phyloP scores from a whole-genome alignment of 23 tunicate genomes.

The Corella eumyota region DNA sequence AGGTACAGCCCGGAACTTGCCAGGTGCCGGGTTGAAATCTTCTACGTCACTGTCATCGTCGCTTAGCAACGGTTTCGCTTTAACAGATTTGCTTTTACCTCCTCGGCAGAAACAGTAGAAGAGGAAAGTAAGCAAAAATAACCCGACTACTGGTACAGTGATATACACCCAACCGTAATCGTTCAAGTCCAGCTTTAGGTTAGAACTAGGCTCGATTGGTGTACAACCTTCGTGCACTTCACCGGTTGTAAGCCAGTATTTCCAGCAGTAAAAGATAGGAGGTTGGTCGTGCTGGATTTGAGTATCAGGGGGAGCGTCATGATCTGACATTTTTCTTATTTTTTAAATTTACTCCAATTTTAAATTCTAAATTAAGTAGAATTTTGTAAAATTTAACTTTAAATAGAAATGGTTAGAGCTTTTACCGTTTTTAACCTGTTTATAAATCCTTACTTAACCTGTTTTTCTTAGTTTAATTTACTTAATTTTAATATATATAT shows the following conservation, averaged over 20 bases:
- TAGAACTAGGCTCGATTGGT: conserved; percentile 7
- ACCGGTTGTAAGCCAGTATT: conserved; percentile 32
- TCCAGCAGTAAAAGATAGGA: conserved; percentile 56
- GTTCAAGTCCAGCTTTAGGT: conserved; percentile 39
- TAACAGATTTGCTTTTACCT: neutral
- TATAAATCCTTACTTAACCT: too few species aligned
- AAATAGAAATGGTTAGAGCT: too few species aligned
- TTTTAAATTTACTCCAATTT: neutral
- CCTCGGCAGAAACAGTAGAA: conserved; percentile 56
- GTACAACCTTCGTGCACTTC: conserved; percentile 45
- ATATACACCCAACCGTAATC: conserved; percentile 66
- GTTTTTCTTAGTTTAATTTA: too few species aligned
- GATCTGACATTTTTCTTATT: conserved; percentile 3
- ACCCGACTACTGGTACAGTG: conserved; percentile 23
- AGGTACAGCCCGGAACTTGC: conserved; percentile 34
- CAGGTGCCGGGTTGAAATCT: conserved; percentile 14
- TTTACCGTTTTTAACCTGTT: too few species aligned
- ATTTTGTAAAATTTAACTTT: too few species aligned
- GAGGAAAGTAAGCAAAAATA: conserved; percentile 27
- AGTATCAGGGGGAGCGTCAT: conserved; percentile 21
- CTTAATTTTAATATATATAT: too few species aligned
- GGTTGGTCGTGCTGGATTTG: conserved; percentile 27
- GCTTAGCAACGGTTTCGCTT: conserved; percentile 7
- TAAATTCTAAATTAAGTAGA: too few species aligned
- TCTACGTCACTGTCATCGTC: conserved; percentile 29